Conservation (phyloP, 2,797 vertebrate species). For the Enteromius mattozi region DNA sequence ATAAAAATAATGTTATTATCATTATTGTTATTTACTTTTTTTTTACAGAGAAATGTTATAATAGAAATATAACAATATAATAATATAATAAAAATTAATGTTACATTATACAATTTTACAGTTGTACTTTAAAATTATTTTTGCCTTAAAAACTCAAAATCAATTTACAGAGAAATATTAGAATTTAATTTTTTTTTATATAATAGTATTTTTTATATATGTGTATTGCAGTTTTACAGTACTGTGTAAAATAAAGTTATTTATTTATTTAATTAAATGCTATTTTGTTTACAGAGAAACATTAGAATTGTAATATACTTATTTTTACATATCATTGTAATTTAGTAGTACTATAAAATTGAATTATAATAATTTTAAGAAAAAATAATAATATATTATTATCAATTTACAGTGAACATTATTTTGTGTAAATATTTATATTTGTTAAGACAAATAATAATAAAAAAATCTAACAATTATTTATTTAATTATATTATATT, state of each 20-base stretch:
- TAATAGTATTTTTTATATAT: background rate
- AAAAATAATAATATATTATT: background rate
- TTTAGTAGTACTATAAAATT: background rate
- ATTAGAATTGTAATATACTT: background rate
- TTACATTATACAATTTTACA: too few relatives aligned
- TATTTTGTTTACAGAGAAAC: background rate
- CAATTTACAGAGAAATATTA: background rate
- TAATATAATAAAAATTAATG: too few relatives aligned
- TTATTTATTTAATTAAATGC: background rate
- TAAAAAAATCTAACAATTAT: too few relatives aligned
- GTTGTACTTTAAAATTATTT: too few relatives aligned
- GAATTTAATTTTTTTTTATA: background rate
- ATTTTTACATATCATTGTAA: background rate
- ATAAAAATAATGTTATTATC: background rate
- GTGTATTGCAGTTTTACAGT: background rate
- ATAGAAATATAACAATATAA: background rate
- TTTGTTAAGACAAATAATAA: background rate
- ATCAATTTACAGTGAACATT: background rate
- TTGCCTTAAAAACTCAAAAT: too few relatives aligned
- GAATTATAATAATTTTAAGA: background rate
- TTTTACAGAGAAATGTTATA: background rate
- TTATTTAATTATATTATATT: too few relatives aligned
- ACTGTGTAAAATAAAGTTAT: background rate
- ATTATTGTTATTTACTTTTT: background rate
- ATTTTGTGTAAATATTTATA: background rate